phyloP scores from a whole-genome alignment of 2,888 invertebrate genomes.

The Callinectes sapidus region DNA sequence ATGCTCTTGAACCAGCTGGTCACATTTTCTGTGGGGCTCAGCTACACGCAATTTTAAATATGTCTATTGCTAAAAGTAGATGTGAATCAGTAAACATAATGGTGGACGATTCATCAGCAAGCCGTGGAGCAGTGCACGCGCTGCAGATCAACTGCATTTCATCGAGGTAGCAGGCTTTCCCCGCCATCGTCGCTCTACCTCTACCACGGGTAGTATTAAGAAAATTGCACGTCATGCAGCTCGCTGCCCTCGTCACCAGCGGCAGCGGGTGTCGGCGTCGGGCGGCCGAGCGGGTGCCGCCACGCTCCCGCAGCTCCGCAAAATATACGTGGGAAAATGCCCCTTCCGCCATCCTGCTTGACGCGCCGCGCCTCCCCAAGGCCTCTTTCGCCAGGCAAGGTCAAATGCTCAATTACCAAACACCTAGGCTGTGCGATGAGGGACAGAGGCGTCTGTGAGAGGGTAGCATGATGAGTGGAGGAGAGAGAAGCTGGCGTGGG shows the following conservation, averaged over 20 bases:
- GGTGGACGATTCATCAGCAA: background rate
- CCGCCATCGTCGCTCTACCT: background rate
- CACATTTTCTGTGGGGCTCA: background rate
- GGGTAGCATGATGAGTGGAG: background rate
- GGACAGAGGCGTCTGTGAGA: background rate
- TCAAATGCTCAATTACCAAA: background rate
- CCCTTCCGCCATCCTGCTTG: slow-evolving; percentile 43
- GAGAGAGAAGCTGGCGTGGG: background rate
- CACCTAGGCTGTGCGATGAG: background rate
- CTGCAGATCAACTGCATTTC: background rate
- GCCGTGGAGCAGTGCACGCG: background rate
- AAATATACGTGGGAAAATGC: slow-evolving; percentile 50
- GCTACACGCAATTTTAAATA: background rate
- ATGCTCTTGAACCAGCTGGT: background rate
- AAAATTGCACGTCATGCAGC: slow-evolving; percentile 31
- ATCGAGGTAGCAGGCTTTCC: background rate
- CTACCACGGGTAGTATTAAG: background rate
- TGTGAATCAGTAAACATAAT: background rate
- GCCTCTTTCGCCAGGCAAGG: background rate
- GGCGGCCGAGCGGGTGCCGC: background rate
- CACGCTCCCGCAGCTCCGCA: slow-evolving; percentile 31
- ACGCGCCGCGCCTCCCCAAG: slow-evolving; percentile 22
- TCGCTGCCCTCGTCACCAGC: slow-evolving; percentile 34
- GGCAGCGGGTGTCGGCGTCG: background rate
- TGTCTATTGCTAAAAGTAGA: background rate